Conservation (phyloP, 2,888 invertebrate species). For the Scaptomyza flava region DNA sequence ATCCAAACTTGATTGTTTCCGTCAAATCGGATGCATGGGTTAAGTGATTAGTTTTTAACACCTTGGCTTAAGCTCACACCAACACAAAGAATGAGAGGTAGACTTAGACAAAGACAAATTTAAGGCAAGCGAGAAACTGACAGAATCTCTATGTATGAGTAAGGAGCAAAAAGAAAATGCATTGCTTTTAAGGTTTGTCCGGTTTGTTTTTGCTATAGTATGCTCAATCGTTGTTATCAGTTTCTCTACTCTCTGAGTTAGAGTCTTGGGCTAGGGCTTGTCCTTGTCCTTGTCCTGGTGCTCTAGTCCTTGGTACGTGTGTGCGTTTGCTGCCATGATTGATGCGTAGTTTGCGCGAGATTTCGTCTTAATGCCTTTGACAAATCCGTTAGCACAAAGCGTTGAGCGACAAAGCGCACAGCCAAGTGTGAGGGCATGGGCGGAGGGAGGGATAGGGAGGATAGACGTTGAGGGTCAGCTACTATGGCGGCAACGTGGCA, state of each 20-base stretch:
- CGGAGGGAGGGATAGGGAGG: neutral
- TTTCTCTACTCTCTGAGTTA: constrained; percentile 6
- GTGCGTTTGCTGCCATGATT: constrained; percentile 63
- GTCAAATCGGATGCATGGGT: constrained; percentile 37
- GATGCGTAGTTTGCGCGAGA: constrained; percentile 79
- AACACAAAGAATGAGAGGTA: neutral
- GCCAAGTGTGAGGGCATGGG: neutral
- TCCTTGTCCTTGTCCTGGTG: constrained; percentile 19
- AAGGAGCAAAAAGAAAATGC: constrained; percentile 24
- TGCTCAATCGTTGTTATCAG: constrained; percentile 11
- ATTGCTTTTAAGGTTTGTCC: constrained; percentile 30
- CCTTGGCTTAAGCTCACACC: constrained; percentile 38
- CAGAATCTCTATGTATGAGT: neutral
- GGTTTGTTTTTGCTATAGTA: constrained; percentile 23
- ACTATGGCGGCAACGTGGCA: constrained; percentile 37
- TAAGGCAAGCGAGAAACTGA: neutral
- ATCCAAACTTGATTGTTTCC: constrained; percentile 50
- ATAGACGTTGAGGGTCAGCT: neutral
- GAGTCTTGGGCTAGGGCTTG: constrained; percentile 14
- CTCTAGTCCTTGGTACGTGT: constrained; percentile 7
- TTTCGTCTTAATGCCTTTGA: constrained; percentile 79
- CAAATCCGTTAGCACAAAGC: constrained; percentile 77
- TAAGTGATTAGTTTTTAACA: constrained; percentile 41
- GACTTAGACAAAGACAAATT: neutral
- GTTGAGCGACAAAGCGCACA: constrained; percentile 56